Base-by-base conservation (phyloP, 2,888 invertebrate species). In the Drosophila helvetica region DNA sequence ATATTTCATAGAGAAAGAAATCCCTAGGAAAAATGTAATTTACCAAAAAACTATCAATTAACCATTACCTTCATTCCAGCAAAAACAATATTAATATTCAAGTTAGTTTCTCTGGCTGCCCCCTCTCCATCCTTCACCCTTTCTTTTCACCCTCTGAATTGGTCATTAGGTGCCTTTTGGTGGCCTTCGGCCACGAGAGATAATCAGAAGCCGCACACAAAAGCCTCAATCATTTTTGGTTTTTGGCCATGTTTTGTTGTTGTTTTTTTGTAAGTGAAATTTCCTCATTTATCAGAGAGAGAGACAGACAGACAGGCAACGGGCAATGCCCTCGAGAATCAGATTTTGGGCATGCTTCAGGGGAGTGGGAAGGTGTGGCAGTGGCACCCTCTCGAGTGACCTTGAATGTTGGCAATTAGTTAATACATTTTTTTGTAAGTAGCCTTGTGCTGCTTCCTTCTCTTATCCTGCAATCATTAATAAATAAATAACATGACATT, bases 401-500 rank as follows among this genome's bases (percentile, higher is more conserved):
- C 70, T 71, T 71, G 70, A 74, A 52, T 66, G 74, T 48, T 73
- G 56, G 74, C 86, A 81, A 83, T 83, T 88, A 88, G 86, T 70
- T 86, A 82, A 83, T 75, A 86, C 73, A 72, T 79, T 38, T 38
- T 38, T 38, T 7, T 53, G 66, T 64, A 65, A 74, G 54, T 74
- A 65, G 74, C 74, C 65, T 38, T 45, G 66, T 8, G 7, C 27
- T 8, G 8, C n/a, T n/a, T 27, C 30, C 45, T 17, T 38, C 25
- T 42, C 57, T 75, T 87, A 82, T 81, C 87, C 33, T 52, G 58
- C 63, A 78, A 86, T 86, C 78, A 63, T 63, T 77, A 73, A 84
- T 88, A 84, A 88, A 88, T 84, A 88, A 86, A 80, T 84, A 78
- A 72, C 61, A 71, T 65, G 79, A 76, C 79, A 80, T 74, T 71